A percentile compares a stretch with the other conserved stretches of the same genome.
Conservation (phyloP, 2,888 invertebrate species). For the Liposcelis brunnea region DNA sequence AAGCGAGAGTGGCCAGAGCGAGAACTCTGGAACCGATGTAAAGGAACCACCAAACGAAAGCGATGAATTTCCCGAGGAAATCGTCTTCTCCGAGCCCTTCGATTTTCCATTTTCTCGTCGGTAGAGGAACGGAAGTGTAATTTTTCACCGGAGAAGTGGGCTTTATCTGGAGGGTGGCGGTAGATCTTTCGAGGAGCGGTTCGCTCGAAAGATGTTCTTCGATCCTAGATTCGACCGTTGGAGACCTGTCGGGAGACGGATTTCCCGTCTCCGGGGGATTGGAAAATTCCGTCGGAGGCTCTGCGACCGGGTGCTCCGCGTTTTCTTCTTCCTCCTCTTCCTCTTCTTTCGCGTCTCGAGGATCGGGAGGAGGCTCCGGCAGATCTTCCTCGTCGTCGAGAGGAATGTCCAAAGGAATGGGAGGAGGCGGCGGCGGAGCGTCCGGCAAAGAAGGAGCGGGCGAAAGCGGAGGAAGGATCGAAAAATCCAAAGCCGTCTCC, state of each 20-base stretch:
- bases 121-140: slow-evolving; percentile 16
- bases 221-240: slow-evolving; percentile 18
- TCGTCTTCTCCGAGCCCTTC: slow-evolving; percentile 60
- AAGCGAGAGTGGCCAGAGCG: slow-evolving; percentile 48
- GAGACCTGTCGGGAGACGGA: slow-evolving; percentile 16
- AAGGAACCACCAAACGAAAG: slow-evolving; percentile 60
- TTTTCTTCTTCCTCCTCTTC: slow-evolving; percentile 13
- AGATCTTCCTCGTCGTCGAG: slow-evolving; percentile 23
- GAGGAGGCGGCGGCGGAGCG: slow-evolving; percentile 25
- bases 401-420: slow-evolving; percentile 23
- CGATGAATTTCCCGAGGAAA: slow-evolving; percentile 44
- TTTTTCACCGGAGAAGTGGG: slow-evolving; percentile 14
- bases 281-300: slow-evolving; percentile 9
- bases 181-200: not conserved
- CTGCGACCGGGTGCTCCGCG: not conserved
- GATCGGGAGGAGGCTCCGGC: slow-evolving; percentile 23
- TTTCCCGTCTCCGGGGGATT: slow-evolving; percentile 13
- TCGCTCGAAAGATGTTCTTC: slow-evolving; percentile 15
- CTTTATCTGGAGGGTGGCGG: slow-evolving; percentile 7
- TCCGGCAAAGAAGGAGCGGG: slow-evolving; percentile 24
- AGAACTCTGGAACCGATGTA: slow-evolving; percentile 55
- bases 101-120: slow-evolving; percentile 32
- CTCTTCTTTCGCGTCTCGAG: not conserved
- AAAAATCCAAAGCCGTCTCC: not conserved
- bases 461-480: not conserved